Evolutionary conservation across 2,113 vertebrate species (phyloP).

Genomic region (Odocoileus virginianus): DNA sequence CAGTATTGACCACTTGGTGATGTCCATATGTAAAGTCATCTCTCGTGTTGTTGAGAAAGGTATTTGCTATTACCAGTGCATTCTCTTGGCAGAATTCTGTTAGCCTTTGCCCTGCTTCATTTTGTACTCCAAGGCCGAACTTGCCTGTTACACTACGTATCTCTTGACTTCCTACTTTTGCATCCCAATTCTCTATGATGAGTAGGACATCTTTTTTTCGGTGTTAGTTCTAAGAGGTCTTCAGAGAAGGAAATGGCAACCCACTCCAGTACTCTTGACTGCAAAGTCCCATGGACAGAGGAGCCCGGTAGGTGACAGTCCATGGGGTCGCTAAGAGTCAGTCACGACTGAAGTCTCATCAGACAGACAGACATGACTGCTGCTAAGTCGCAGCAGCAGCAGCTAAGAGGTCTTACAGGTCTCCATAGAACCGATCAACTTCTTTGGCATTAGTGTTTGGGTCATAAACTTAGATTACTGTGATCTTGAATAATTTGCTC

Average conservation of each 20-base stretch:
- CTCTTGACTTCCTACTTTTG: neutral
- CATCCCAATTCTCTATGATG: neutral
- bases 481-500: neutral
- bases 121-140: neutral
- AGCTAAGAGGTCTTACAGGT: neutral
- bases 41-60: neutral
- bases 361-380: too few species aligned
- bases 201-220: neutral
- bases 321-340: fast-evolving
- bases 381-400: neutral
- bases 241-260: neutral
- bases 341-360: neutral
- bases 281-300: neutral
- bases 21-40: neutral
- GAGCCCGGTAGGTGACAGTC: neutral
- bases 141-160: neutral
- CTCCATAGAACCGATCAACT: neutral
- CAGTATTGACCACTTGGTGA: neutral
- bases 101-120: neutral
- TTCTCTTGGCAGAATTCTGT: neutral
- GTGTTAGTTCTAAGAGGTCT: neutral
- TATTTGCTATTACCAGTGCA: neutral
- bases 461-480: neutral
- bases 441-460: neutral
- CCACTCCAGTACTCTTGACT: neutral